These are phyloP conservation scores for Diorhabda elongata DNA, from an alignment of 1,140 invertebrate species.

Conservation along the genomic window DNA sequence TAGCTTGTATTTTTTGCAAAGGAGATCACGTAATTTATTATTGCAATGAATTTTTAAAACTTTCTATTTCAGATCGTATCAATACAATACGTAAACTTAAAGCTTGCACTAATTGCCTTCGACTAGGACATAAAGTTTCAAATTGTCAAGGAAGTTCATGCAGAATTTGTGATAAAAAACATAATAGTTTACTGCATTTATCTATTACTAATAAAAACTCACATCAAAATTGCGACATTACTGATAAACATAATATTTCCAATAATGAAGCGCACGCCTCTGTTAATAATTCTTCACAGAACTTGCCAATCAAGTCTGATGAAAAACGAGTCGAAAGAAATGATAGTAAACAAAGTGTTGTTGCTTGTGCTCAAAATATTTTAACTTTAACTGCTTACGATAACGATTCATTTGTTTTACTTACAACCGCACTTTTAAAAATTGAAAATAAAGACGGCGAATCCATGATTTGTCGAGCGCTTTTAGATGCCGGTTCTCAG, in stretches of 20 bases:
- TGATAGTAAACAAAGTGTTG: too few species aligned
- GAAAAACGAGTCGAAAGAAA: too few species aligned
- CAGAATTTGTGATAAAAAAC: constrained; percentile 16
- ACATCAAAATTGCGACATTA: too few species aligned
- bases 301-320: too few species aligned
- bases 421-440: constrained; percentile 10
- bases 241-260: too few species aligned
- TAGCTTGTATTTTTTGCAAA: constrained; percentile 21
- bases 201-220: not conserved
- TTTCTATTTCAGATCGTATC: constrained; percentile 4
- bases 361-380: too few species aligned
- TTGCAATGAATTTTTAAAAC: constrained; percentile 14
- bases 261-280: too few species aligned
- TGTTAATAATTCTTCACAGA: too few species aligned
- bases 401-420: not conserved
- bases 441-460: constrained; percentile 1
- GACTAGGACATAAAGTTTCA: not conserved
- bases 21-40: constrained; percentile 16
- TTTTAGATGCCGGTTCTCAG: constrained; percentile 15
- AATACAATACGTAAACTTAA: constrained; percentile 10
- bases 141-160: constrained; percentile 11
- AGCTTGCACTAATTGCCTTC: constrained; percentile 15
- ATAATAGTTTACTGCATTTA: constrained; percentile 20
- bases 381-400: too few species aligned
- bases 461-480: constrained; percentile 12